A percentile compares a stretch with the other conserved stretches of the same genome.
These are phyloP conservation scores for Teleiodes luculella DNA, from an alignment of 2,888 invertebrate genomes.

Conservation along the genomic window DNA sequence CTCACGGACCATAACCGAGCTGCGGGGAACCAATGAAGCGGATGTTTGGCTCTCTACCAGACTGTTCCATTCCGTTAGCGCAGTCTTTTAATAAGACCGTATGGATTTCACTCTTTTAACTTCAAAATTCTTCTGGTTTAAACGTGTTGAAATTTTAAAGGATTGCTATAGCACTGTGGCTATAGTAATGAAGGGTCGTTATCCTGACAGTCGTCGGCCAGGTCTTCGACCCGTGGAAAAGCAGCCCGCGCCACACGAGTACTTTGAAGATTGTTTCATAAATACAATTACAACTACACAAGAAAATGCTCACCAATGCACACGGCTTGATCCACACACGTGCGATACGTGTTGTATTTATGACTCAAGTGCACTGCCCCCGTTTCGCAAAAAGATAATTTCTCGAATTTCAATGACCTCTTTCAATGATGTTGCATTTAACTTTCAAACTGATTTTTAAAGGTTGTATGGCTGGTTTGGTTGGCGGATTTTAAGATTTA, in stretches of 20 bases:
- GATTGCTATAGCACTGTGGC: too few relatives aligned
- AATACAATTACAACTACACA: background rate
- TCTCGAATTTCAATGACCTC: constrained; percentile 29
- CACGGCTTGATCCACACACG: constrained; percentile 40
- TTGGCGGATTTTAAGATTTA: too few relatives aligned
- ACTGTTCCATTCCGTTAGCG: constrained; percentile 41
- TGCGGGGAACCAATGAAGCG: constrained; percentile 27
- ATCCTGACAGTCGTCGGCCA: constrained; percentile 25
- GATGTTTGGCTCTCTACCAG: constrained; percentile 46
- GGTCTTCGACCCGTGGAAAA: constrained; percentile 26
- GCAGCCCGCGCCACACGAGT: constrained; percentile 21
- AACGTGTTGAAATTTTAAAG: too few relatives aligned
- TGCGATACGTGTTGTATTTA: constrained; percentile 35
- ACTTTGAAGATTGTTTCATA: constrained; percentile 11
- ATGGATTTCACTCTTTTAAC: background rate
- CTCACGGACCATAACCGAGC: too few relatives aligned
- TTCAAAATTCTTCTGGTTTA: background rate
- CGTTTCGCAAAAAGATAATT: constrained; percentile 32
- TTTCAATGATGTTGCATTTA: constrained; percentile 18
- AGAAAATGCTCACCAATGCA: constrained; percentile 16
- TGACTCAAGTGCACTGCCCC: constrained; percentile 54
- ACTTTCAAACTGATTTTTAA: constrained; percentile 2
- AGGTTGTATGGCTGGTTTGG: too few relatives aligned
- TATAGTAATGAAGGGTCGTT: constrained; percentile 24
- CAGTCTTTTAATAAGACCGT: background rate